These are phyloP conservation scores for Therioaphis trifolii DNA, from an alignment of 2,888 invertebrate genomes.

Conservation along the genomic window DNA sequence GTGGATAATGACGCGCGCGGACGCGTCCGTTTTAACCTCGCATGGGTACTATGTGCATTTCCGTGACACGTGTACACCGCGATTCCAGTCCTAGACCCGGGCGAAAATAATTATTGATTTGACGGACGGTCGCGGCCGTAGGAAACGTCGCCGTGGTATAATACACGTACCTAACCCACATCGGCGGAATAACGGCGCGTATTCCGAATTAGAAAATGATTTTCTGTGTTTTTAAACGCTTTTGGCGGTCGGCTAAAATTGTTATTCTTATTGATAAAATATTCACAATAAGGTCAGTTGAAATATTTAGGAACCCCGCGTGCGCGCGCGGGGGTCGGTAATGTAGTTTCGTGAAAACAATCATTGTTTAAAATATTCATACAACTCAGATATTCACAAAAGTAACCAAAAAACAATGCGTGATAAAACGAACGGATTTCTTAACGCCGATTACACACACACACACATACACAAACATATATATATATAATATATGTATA, in stretches of 20 bases:
- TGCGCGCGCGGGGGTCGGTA: background rate
- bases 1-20: too few relatives aligned
- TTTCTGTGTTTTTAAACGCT: slow-evolving; percentile 13
- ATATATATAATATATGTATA: too few relatives aligned
- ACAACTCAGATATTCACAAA: slow-evolving; percentile 27
- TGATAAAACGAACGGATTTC: background rate
- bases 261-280: slow-evolving; percentile 38
- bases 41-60: too few relatives aligned
- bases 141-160: slow-evolving; percentile 22
- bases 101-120: slow-evolving; percentile 20
- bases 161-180: too few relatives aligned
- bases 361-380: slow-evolving; percentile 42
- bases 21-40: too few relatives aligned
- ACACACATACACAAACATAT: too few relatives aligned
- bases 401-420: background rate
- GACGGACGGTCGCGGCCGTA: background rate
- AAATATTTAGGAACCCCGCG: slow-evolving; percentile 14
- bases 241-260: background rate
- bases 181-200: slow-evolving; percentile 1
- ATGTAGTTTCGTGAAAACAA: slow-evolving; percentile 3
- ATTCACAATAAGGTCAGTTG: slow-evolving; percentile 33
- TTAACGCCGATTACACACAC: too few relatives aligned
- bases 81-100: slow-evolving; percentile 12
- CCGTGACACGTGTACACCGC: background rate
- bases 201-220: slow-evolving; percentile 55